phyloP scores from a whole-genome alignment of 1,140 invertebrate species.

The Holcopasites calliopsidis region DNA sequence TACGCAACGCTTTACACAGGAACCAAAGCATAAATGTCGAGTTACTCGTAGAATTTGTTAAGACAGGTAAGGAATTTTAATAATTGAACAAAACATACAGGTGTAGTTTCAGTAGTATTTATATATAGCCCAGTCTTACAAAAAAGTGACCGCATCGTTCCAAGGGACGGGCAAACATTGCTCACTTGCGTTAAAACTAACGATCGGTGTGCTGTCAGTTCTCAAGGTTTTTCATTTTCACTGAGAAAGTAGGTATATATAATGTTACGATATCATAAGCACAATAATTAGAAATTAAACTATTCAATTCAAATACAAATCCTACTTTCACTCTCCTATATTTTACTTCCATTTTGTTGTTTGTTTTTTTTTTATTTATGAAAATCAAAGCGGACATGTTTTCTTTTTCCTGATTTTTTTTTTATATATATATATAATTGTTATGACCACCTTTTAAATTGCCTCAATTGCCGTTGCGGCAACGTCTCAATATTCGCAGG shows the following conservation, averaged over 20 bases:
- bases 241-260: conserved; percentile 76
- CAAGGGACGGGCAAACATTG: conserved; percentile 77
- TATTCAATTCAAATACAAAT: conserved; percentile 79
- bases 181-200: conserved; percentile 75
- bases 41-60: conserved; percentile 71
- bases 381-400: conserved; percentile 79
- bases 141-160: conserved; percentile 78
- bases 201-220: conserved; percentile 76
- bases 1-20: conserved; percentile 62
- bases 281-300: conserved; percentile 78
- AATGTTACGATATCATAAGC: conserved; percentile 76
- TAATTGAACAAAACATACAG: conserved; percentile 75
- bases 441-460: conserved; percentile 78
- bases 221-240: conserved; percentile 64
- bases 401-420: conserved; percentile 69
- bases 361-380: conserved; percentile 70
- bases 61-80: conserved; percentile 71
- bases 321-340: conserved; percentile 79
- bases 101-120: conserved; percentile 79
- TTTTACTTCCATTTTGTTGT: conserved; percentile 66
- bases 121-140: conserved; percentile 81
- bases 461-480: conserved; percentile 75
- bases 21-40: conserved; percentile 64
- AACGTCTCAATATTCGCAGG: conserved; percentile 74
- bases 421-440: conserved; percentile 69